Evolutionary conservation across 1,140 invertebrate genomes (phyloP).

Genomic region (Latrodectus geometricus): DNA sequence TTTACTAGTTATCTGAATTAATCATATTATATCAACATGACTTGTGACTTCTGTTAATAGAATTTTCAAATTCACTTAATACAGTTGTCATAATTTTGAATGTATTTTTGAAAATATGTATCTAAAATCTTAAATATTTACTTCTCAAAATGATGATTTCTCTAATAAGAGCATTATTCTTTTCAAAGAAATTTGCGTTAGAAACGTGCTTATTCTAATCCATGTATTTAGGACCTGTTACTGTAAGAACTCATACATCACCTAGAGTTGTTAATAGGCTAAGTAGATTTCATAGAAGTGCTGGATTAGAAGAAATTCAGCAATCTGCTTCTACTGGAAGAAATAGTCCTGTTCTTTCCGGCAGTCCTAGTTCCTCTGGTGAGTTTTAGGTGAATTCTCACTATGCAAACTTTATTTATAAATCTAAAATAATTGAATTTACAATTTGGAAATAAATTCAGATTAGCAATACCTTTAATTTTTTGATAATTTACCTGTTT

Average conservation of each 20-base stretch:
- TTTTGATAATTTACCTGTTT: too few relatives aligned
- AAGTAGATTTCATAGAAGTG: slow-evolving; percentile 94
- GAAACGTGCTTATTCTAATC: neutral
- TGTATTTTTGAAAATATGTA: too few relatives aligned
- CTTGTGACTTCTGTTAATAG: too few relatives aligned
- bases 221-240: slow-evolving; percentile 75
- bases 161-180: neutral
- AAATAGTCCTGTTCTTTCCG: slow-evolving; percentile 80
- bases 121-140: too few relatives aligned
- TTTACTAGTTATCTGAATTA: too few relatives aligned
- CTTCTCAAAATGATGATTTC: too few relatives aligned
- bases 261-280: slow-evolving; percentile 92
- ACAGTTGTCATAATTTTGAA: too few relatives aligned
- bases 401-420: neutral
- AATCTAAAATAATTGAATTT: neutral
- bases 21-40: too few relatives aligned
- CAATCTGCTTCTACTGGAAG: slow-evolving; percentile 73
- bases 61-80: too few relatives aligned
- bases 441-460: neutral
- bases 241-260: slow-evolving; percentile 91
- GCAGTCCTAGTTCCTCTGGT: slow-evolving; percentile 70
- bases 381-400: neutral
- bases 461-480: too few relatives aligned
- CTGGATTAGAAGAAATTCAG: slow-evolving; percentile 80
- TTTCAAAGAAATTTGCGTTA: neutral